Evolutionary conservation across 1,140 invertebrate genomes (phyloP), one percentile per base, ranked within the genome.

Genomic region (Alviniconcha marisindica): DNA sequence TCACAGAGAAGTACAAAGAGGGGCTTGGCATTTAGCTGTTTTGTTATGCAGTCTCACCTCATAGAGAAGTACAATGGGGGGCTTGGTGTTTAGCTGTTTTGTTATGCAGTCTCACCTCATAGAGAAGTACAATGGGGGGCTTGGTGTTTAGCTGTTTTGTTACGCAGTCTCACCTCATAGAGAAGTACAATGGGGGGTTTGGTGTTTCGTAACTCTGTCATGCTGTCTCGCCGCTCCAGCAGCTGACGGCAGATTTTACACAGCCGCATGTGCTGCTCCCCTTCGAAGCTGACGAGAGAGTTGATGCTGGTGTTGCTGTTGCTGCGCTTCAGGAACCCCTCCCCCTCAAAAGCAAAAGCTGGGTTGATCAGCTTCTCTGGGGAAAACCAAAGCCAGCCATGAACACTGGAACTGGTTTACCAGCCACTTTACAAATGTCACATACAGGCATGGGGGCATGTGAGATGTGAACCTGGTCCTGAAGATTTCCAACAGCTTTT

Each of bases 221-320:
- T 95, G 88, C 95, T 95, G 90, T 97, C 96, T 73, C 97, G 93
- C 28, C 95, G 93, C 86, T 98, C 96, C n/a, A 99, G 94, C 40
- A 98, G 94, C 89, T 90, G 87, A 60, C 96, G 96, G 90, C 98
- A 99, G 88, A 97, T 96, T 40, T 95, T 94, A 91, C 98, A 99
- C 24, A 97, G 94, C 81, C 97, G 94, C 63, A 99, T 95, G 84
- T 95, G 94, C 54, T 96, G 95, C 80, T 96, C 95, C 71, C 94
- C 92, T 2, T 95, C 93, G 84, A 94, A 81, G 44, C 88, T 88
- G 74, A 92, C 84, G 42, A 93, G 86, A 18, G 92, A 92, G 83
- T 92, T 92, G 0, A 93, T 86, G 78, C 92, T 93, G 54, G 87
- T 92, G 69, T 90, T 92, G 83, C 92, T 93, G 71, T 89, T 89